Evolutionary conservation across 2,888 invertebrate species (phyloP).

Genomic region (Heteromyza rotundicornis): DNA sequence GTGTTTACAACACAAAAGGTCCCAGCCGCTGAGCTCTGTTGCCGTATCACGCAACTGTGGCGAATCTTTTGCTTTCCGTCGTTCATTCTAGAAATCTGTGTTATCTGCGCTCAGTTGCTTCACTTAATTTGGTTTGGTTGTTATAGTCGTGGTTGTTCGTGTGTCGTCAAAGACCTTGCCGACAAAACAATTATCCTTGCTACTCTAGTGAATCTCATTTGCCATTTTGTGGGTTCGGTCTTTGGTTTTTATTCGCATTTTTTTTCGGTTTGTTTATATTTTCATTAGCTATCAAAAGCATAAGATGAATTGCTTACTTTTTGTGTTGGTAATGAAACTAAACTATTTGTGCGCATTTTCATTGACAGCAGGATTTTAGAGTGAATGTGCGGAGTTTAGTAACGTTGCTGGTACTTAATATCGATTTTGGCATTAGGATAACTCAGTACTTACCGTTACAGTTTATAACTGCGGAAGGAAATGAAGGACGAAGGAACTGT

Average conservation of each 20-base stretch:
- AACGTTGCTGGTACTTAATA: too few species aligned
- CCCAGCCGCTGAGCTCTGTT: too few species aligned
- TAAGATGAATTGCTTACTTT: not conserved
- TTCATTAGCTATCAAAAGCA: not conserved
- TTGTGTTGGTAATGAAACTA: too few species aligned
- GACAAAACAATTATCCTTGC: not conserved
- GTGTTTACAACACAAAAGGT: too few species aligned
- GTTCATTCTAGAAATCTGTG: not conserved
- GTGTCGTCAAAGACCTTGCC: constrained; percentile 4
- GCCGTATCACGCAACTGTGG: too few species aligned
- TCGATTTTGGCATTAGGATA: too few species aligned
- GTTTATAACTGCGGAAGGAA: too few species aligned
- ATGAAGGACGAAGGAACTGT: not conserved
- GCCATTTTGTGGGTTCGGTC: not conserved
- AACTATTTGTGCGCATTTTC: not conserved
- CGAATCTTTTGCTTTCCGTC: not conserved
- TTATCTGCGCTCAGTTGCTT: not conserved
- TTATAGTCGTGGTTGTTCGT: not conserved
- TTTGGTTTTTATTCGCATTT: not conserved
- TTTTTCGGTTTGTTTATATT: not conserved
- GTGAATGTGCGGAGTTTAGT: too few species aligned
- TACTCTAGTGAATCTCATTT: not conserved
- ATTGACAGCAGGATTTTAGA: not conserved
- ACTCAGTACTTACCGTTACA: too few species aligned
- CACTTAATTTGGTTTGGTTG: not conserved